Base-by-base conservation (phyloP, 1,140 invertebrate genomes). In the Drosophila dunni region DNA sequence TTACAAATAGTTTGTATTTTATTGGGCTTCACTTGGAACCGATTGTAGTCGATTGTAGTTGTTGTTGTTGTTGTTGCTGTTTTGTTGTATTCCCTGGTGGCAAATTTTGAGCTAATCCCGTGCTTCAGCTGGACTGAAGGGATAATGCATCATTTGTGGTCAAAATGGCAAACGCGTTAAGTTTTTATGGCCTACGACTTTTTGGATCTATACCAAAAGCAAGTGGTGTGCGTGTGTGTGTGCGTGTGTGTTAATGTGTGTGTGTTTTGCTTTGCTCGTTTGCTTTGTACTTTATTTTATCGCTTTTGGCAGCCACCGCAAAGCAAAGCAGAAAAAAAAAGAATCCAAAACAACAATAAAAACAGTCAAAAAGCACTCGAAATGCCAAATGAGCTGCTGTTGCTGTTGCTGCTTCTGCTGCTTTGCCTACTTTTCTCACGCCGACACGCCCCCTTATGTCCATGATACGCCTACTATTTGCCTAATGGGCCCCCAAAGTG, bases 281-380 rank as follows among this genome's bases (percentile, higher is more conserved):
- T 88, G 77, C 67, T 72, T 77, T 89, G 84, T 89, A 89, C 82
- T 88, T 88, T 89, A 89, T 88, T 88, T 88, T 89, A 89, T 89
- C 84, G 84, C 77, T 88, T 56, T 88, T 88, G 84, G 84, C 83
- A 85, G 75, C 63, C 75, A 62, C 69, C 24, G 24, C 24, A 29
- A 29, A 29, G 6, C 24, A 29, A 29, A n/a, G n/a, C n/a, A n/a
- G n/a, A n/a, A n/a, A 29, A 65, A 40, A 58, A 71, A 79, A 68
- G 2, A 29, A 29, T 0, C 70, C 70, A 72, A 78, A 85, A 85
- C 78, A 85, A 85, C 77, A 88, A 88, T 86, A 88, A 88, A 88
- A 88, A 75, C 83, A 88, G 79, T 89, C 83, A 88, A 89, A 88
- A 89, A 88, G 83, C 83, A 88, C 79, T 88, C 83, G 84, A 88